Base-by-base conservation (phyloP, 2,888 invertebrate species). In the Hypselothyrea guttata region DNA sequence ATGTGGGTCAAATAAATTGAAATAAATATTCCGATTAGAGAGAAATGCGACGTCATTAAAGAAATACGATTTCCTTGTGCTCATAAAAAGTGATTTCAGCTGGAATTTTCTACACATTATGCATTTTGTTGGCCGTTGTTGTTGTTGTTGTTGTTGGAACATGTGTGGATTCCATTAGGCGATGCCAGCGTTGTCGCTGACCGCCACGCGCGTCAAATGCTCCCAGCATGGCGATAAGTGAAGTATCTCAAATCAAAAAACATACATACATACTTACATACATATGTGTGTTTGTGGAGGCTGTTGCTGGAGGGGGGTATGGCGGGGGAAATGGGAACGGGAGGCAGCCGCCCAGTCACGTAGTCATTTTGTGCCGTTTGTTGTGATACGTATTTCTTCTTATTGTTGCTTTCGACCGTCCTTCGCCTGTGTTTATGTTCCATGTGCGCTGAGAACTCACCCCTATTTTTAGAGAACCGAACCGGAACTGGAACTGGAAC, bases 361-460 rank as follows among this genome's bases (percentile, higher is more conserved):
- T 78, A 78, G 79, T 62, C 78, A 75, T 42, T 71, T 81, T 61
- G 37, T 31, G n/a, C 42, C 55, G 38, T 77, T 81, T 77, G 84
- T 77, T 77, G 71, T 77, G 84, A 49, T 82, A 48, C 15, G 58
- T 42, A n/a, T n/a, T n/a, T n/a, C 54, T 51, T 68, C 46, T 44
- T 38, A 44, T 15, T 12, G n/a, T 46, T 52, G 41, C 44, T 53
- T 55, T 52, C 12, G 1, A 11, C 42, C 16, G 49, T 33, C 34
- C 22, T 70, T 69, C 58, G 75, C 11, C 40, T 68, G 27, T 76
- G 59, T 64, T 73, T 73, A 77, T 77, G 44, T 64, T 58, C 38
- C 35, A 30, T 35, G 53, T 45, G 42, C 48, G 31, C 37, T 69
- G 65, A 48, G n/a, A 81, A 69, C 42, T 13, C 61, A 65, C 84